Base-by-base conservation (phyloP, 2,113 vertebrate species). In the Lamprologus callipterus region DNA sequence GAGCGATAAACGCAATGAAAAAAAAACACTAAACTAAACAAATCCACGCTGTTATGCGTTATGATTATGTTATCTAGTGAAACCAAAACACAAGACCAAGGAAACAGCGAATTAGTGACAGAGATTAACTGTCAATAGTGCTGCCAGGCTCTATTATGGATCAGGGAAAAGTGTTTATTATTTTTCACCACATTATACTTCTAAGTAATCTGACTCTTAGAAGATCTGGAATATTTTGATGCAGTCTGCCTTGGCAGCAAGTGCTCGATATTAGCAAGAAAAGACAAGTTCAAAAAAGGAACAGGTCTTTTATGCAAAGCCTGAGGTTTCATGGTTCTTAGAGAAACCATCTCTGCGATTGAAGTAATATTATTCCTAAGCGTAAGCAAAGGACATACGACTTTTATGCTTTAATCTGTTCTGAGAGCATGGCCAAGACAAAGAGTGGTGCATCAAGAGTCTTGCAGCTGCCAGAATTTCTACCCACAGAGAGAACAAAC, bases 401-500 rank as follows among this genome's bases (percentile, higher is more conserved):
- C 63, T 47, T 92, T 79, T 86, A 81, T 54, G 81, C 83, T 90
- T 90, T 90, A 94, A 92, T 93, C 93, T 92, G 68, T 82, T 79
- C 90, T 85, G 40, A 90, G 84, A 92, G 86, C 85, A 87, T 82
- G 90, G 83, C 57, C 79, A 65, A 84, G 86, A 95, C 93, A 93
- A 93, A 90, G 86, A 88, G 85, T 42, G 55, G 82, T 57, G 89
- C 87, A 88, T 91, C 91, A 85, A 83, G 89, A 85, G 87, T 49
- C 47, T 55, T 81, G 85, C 93, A 89, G 91, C 91, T 93, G 93
- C 89, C 93, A 93, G 85, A 14, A 87, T 90, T 49, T 91, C 82
- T 91, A 91, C 88, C 92, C 83, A 79, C 81, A 92, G 91, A 87
- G 86, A 92, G 87, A 86, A 87, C 85, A 93, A 95, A 93, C 92